These are phyloP conservation scores for Phyllostomus discolor DNA, from an alignment of 2,113 vertebrate species.

Conservation along the genomic window DNA sequence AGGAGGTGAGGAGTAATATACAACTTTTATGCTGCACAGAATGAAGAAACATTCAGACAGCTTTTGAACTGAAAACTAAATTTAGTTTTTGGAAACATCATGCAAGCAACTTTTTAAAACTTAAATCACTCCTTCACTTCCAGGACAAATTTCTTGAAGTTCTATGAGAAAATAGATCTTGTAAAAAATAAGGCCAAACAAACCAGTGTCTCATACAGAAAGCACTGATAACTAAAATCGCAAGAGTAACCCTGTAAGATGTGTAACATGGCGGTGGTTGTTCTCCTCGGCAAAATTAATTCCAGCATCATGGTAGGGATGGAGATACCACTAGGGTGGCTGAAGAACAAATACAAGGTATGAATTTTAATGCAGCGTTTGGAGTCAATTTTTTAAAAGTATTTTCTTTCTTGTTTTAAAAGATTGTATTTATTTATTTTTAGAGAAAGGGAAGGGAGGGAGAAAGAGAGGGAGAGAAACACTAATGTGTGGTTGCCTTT, in stretches of 20 bases:
- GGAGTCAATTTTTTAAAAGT: neutral
- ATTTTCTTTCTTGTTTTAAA: too few relatives aligned
- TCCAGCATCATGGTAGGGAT: too few relatives aligned
- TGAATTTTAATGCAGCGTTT: neutral
- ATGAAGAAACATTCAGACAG: neutral
- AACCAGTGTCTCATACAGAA: neutral
- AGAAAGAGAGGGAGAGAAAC: too few relatives aligned
- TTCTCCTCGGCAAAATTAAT: neutral
- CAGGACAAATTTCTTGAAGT: neutral
- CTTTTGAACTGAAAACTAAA: slow-evolving; percentile 5
- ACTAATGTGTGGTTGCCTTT: too few relatives aligned
- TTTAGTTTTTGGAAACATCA: neutral
- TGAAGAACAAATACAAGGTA: neutral
- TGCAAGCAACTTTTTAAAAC: neutral
- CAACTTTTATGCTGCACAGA: neutral
- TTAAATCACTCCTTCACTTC: slow-evolving; percentile 5
- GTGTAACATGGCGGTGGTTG: neutral
- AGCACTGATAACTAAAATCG: neutral
- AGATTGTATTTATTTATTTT: too few relatives aligned
- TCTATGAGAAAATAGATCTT: neutral
- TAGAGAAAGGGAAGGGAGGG: too few relatives aligned
- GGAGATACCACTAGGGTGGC: neutral
- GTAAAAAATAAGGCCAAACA: slow-evolving; percentile 18
- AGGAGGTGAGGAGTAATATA: neutral
- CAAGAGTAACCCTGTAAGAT: neutral